Evolutionary conservation across 2,888 invertebrate species (phyloP), one percentile per base, ranked within the genome.

Genomic region (Campoplex nolae): DNA sequence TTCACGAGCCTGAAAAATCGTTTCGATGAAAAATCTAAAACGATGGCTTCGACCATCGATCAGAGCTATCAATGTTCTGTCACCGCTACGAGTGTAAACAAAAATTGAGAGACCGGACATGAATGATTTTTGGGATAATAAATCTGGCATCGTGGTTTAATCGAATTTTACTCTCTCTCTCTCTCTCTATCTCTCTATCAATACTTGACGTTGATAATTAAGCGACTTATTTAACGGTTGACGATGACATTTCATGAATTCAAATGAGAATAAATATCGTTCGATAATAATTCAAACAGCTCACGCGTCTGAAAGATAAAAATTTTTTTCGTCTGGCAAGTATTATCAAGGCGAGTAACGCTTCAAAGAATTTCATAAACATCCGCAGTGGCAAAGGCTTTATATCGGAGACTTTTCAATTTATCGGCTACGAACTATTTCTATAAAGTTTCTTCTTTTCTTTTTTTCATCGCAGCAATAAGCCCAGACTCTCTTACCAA

Each of bases 361-460:
- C n/a, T 11, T 23, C 2, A 67, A 32, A 4, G 74, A 74, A 81
- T 81, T 81, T 67, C 51, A 77, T 77, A 83, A 83, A 83, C 83
- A 83, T 67, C 81, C 74, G 54, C 35, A 81, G 81, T 11, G n/a
- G n/a, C 42, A 45, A 18, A 28, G 48, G n/a, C 54, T 18, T 74
- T 83, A 83, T 83, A 38, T 3, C 70, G 48, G 38, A 32, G 48
- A 18, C 38, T 54, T 76, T 48, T 23, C 16, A 70, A 83, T 83
- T 83, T 70, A 83, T 83, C 70, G 70, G 54, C 38, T 82, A 76
- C 42, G 18, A 68, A 70, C 71, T n/a, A 38, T 38, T 38, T 38
- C 38, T 48, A 9, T 28, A 48, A 23, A 23, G 23, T 38, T 38
- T 38, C 38, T 48, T 11, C 13, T 45, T 70, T 68, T 68, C 3